Base-by-base conservation (phyloP, 92 coral and sea anemone genomes). In the Paramuricea clavata region DNA sequence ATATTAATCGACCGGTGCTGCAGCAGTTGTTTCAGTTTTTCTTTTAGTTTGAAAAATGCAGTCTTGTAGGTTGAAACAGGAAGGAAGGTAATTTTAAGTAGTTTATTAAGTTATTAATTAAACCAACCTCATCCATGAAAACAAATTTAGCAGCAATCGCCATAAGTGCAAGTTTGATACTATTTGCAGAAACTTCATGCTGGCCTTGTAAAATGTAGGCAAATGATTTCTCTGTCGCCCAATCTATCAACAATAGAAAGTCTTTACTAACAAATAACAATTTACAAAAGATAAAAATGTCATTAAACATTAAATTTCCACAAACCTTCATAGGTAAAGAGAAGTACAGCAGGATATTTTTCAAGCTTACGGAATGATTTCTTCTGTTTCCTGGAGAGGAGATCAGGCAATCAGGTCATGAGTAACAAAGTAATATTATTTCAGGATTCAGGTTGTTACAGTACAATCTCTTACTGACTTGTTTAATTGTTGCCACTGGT, bases 291-390 rank as follows among this genome's bases (percentile, higher is more conserved):
- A 6, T 19, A 52, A 16, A 52, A 5, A 52, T 0, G 61, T 22
- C n/a, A n/a, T n/a, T 0, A 22, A 12, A 21, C 61, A 52, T 22
- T 60, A 60, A 60, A 25, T 69, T 30, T 69, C 43, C 26, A 22
- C 78, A 13, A n/a, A 78, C 83, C 83, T 78, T 78, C 83, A 25
- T 78, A 54, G 3, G 68, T 78, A 13, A 78, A 78, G 49, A 78
- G 54, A 52, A 78, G 83, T 28, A 78, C 83, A 57, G 83, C 43
- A 49, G 83, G 70, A 3, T 5, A 50, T 30, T 52, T 19, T 31
- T 78, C 19, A 78, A 30, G 60, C 16, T 36, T 21, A 34, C 27
- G 44, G 19, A 78, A 52, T 19, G 39, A 65, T 12, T 28, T 30
- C 41, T 65, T 12, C 11, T 17, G 62, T 13, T 31, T 65, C 72